These are phyloP conservation scores for Drosophila parthenogenetica DNA, from an alignment of 2,888 invertebrate species.

Conservation along the genomic window DNA sequence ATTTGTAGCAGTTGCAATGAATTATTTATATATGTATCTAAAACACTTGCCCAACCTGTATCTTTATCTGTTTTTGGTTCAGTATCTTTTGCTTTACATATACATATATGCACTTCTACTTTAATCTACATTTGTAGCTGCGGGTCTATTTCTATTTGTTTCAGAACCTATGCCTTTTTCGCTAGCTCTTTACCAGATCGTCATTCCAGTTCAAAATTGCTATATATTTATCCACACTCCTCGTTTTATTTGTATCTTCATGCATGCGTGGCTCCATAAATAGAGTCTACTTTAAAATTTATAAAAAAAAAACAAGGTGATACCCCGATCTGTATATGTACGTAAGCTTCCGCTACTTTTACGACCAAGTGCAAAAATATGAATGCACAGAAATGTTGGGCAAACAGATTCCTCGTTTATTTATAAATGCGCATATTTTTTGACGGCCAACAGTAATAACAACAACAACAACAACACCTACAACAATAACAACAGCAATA, in stretches of 20 bases:
- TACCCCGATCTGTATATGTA: not conserved
- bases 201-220: too few relatives aligned
- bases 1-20: too few relatives aligned
- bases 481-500: slow-evolving; percentile 18
- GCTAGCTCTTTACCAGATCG: too few relatives aligned
- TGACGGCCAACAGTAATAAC: slow-evolving; percentile 20
- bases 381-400: slow-evolving; percentile 22
- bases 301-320: slow-evolving; percentile 7
- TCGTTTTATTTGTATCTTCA: not conserved
- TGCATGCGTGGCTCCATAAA: not conserved
- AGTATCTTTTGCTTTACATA: too few relatives aligned
- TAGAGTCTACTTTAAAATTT: not conserved
- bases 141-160: too few relatives aligned
- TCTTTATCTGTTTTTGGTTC: not conserved
- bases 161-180: too few relatives aligned
- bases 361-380: slow-evolving; percentile 28
- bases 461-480: slow-evolving; percentile 14
- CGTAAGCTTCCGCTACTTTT: slow-evolving; percentile 5
- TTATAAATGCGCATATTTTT: slow-evolving; percentile 55
- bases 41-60: too few relatives aligned
- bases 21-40: too few relatives aligned
- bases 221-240: not conserved
- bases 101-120: too few relatives aligned
- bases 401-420: slow-evolving; percentile 34
- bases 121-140: too few relatives aligned